These are phyloP conservation scores for Sebastes diploproa DNA, from an alignment of 2,797 vertebrate species.

Conservation along the genomic window DNA sequence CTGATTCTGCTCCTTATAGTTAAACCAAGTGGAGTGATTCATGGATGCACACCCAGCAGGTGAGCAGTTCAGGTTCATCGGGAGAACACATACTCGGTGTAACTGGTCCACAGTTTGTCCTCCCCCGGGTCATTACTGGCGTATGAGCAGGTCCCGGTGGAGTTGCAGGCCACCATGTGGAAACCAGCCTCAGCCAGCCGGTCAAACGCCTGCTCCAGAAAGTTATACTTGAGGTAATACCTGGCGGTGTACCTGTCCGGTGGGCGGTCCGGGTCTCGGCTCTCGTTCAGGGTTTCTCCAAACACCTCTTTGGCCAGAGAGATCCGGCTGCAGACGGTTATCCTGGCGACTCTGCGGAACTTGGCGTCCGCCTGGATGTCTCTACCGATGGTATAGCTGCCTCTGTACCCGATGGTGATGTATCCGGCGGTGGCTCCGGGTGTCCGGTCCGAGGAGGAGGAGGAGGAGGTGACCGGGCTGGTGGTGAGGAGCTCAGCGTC, in stretches of 20 bases:
- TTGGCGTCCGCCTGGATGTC: constrained; percentile 93
- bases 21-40: neutral
- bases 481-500: constrained; percentile 74
- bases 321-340: constrained; percentile 92
- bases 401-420: constrained; percentile 92
- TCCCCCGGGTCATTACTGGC: constrained; percentile 88
- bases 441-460: constrained; percentile 4
- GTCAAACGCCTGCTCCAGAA: constrained; percentile 95
- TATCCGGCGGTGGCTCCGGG: constrained; percentile 78
- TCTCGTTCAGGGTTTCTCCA: constrained; percentile 92
- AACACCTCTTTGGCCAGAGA: constrained; percentile 93
- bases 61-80: constrained; percentile 54
- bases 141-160: constrained; percentile 91
- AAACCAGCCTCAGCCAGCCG: constrained; percentile 89
- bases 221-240: constrained; percentile 95
- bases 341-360: constrained; percentile 91
- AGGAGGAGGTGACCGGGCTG: constrained; percentile 61
- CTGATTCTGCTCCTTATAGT: neutral
- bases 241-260: constrained; percentile 91
- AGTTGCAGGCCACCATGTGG: constrained; percentile 94
- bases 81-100: constrained; percentile 94
- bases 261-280: constrained; percentile 90
- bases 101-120: constrained; percentile 96
- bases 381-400: constrained; percentile 91
- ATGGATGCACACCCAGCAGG: too few species aligned